Percentiles rank a stretch among this genome's conserved stretches.
Conservation (phyloP, 2,888 invertebrate genomes). For the Petrolisthes cinctipes region DNA sequence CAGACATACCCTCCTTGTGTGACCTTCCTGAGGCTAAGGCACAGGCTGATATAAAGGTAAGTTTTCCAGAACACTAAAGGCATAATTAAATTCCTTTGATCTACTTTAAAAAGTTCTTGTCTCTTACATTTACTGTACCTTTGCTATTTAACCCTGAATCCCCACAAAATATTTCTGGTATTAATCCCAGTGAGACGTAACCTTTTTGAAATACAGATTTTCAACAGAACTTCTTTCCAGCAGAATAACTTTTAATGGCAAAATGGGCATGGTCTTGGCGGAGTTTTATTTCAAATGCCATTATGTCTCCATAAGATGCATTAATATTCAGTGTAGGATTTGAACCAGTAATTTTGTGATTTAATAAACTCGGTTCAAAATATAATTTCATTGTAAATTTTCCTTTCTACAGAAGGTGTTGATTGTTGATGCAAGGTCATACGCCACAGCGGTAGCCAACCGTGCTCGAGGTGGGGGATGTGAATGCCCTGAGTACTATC, state of each 20-base stretch:
- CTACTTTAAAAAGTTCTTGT: no score
- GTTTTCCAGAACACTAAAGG: no score
- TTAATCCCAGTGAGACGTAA: no score
- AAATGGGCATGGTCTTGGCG: no score
- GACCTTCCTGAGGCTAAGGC: slow-evolving; percentile 63
- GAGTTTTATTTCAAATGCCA: not conserved
- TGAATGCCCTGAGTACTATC: slow-evolving; percentile 96
- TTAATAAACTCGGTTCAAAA: not conserved
- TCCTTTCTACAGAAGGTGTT: slow-evolving; percentile 78
- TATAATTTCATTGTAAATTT: not conserved
- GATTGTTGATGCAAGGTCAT: slow-evolving; percentile 95
- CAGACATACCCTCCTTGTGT: slow-evolving; percentile 62
- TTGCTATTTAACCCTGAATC: no score
- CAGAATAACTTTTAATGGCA: no score
- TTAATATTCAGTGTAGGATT: not conserved
- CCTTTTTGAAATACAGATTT: no score
- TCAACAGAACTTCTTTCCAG: no score
- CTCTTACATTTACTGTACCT: no score
- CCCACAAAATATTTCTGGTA: no score
- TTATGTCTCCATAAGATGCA: not conserved
- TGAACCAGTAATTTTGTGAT: no score
- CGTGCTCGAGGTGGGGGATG: slow-evolving; percentile 96
- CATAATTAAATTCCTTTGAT: no score
- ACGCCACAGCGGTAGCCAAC: slow-evolving; percentile 96
- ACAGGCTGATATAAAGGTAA: slow-evolving; percentile 62